Base-by-base conservation (phyloP, 2,113 vertebrate genomes). In the Rafetus swinhoei region DNA sequence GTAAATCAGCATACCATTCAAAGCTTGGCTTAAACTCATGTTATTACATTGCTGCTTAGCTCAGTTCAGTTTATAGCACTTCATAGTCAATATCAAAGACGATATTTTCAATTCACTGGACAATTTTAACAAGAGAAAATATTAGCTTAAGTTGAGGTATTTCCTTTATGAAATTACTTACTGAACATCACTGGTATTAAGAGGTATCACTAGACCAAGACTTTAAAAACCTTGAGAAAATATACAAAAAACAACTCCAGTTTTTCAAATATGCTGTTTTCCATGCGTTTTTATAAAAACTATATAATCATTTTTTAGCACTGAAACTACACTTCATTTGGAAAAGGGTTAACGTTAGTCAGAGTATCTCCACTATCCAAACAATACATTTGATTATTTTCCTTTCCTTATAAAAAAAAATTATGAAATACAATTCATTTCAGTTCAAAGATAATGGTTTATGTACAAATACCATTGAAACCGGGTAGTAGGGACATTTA, bases 281-380 rank as follows among this genome's bases (percentile, higher is more conserved):
- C 79, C 95, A 94, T 95, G 96, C 94, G 86, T 27, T 88, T 96
- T 96, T 93, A 95, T 97, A 97, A 96, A 97, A 97, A 97, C 96
- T 94, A 97, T 95, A 95, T 94, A 95, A 92, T 76, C 85, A 96
- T 90, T 93, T 90, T 94, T 53, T 92, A 94, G 95, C 95, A 96
- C 92, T 96, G 95, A 97, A 94, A 88, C 92, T 93, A 81, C 90
- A 95, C 86, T 74, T 81, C 55, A 0, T 95, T 94, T 89, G 93
- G 87, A 88, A 92, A 79, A 94, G 90, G 69, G 76, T 74, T 91
- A 80, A 52, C 83, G 81, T 74, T 56, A 81, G 79, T 24, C 72
- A 57, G 82, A 69, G 90, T 90, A 57, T 62, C 88, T 90, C 77
- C 93, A 60, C 76, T 80, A 55, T 1, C 59, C 77, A 86, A 95